A percentile compares a stretch with the other conserved stretches of the same genome.
phyloP scores from a whole-genome alignment of 2,113 vertebrate species.

The Columba livia region DNA sequence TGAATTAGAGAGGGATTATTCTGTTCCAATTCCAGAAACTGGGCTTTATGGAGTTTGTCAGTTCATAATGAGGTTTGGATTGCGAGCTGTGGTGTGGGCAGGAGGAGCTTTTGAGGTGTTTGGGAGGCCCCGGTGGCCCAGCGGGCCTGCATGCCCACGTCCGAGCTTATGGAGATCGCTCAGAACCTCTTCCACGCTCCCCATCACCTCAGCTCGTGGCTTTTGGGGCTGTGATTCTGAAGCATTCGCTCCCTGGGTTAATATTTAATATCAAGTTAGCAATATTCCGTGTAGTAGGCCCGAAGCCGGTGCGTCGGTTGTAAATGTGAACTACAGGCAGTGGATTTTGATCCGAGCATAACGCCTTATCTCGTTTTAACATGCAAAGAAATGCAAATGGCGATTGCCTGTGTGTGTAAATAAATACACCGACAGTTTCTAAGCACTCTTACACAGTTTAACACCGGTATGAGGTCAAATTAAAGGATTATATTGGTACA shows the following conservation, averaged over 20 bases:
- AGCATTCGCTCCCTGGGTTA: background rate
- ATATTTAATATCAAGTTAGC: background rate
- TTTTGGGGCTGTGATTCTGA: background rate
- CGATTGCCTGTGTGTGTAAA: background rate
- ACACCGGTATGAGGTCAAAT: background rate
- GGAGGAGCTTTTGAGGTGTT: background rate
- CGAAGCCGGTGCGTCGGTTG: background rate
- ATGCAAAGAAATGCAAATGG: background rate
- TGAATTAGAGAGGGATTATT: constrained; percentile 38
- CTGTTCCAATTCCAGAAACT: background rate
- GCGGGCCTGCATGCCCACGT: no score
- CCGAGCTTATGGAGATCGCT: background rate
- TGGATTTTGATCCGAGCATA: background rate
- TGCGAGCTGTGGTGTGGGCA: background rate
- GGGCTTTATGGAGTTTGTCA: constrained; percentile 11
- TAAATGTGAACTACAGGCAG: background rate
- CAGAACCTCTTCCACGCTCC: background rate
- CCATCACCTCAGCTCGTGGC: background rate
- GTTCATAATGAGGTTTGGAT: background rate
- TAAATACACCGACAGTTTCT: no score
- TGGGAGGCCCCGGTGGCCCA: background rate
- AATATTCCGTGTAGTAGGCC: background rate
- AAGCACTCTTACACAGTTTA: background rate
- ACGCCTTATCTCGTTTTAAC: background rate
- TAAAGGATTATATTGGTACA: background rate